phyloP scores from a whole-genome alignment of 2,888 invertebrate genomes.

The Erebia ligea region DNA sequence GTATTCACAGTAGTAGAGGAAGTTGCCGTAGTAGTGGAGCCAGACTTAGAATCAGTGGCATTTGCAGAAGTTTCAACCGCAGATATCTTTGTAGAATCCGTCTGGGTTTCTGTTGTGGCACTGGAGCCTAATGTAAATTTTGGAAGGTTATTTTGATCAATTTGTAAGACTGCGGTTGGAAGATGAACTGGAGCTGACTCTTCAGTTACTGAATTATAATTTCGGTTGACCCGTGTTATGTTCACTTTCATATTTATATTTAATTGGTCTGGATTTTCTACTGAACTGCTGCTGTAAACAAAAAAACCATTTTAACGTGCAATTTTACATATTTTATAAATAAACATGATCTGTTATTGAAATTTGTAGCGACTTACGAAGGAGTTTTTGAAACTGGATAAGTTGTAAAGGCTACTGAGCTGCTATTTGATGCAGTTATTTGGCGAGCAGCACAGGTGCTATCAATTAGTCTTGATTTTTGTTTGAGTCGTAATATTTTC shows the following conservation, averaged over 20 bases:
- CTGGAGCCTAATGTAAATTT: constrained; percentile 55
- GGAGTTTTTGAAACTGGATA: constrained; percentile 45
- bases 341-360: not conserved
- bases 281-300: constrained; percentile 51
- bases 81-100: constrained; percentile 25
- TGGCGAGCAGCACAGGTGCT: constrained; percentile 85
- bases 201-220: constrained; percentile 41
- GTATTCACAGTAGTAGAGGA: constrained; percentile 1
- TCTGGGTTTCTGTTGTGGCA: constrained; percentile 23
- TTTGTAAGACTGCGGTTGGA: constrained; percentile 58
- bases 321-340: not conserved
- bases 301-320: not conserved
- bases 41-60: not conserved
- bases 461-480: constrained; percentile 83
- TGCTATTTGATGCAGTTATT: constrained; percentile 82
- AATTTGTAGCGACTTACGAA: constrained; percentile 20
- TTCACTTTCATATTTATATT: constrained; percentile 62
- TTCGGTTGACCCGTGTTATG: constrained; percentile 53
- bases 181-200: constrained; percentile 51
- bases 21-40: constrained; percentile 9
- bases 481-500: constrained; percentile 84
- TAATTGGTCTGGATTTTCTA: constrained; percentile 47
- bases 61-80: constrained; percentile 7
- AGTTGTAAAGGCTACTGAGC: constrained; percentile 59
- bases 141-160: constrained; percentile 64